Base-by-base conservation (phyloP, 2,113 vertebrate genomes). In the Nycticebus coucang region DNA sequence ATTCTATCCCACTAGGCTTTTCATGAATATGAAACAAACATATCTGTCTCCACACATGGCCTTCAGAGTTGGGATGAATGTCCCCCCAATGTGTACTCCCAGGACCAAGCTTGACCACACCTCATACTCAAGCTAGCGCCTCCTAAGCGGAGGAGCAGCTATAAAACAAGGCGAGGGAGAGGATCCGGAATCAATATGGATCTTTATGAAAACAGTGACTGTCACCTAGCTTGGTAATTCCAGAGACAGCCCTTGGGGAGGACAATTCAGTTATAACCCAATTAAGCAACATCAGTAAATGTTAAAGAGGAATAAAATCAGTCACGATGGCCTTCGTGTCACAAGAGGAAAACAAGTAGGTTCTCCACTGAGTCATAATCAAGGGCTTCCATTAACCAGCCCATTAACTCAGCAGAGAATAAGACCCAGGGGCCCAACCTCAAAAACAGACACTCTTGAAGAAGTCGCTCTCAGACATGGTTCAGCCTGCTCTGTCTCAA, bases 261-360 rank as follows among this genome's bases (percentile, higher is more conserved):
- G 37, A 95, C 82, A 87, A 64, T 94, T 64, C 18, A 89, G 4
- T 93, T 94, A 84, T 94, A 96, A 96, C n/a, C 60, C 62, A 92
- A 83, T 93, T 81, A 96, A 64, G 30, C 50, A 55, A 45, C 75
- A 91, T 66, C 93, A 93, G 75, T 74, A 96, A 97, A 95, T 78
- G 87, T 60, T 87, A 93, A 91, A 66, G 53, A 94, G 79, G n/a
- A 91, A 96, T 35, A 95, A 95, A 95, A 72, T 82, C 79, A 96
- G 80, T 83, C 55, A 78, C 59, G 15, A 91, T 95, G 45, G 21
- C 79, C 96, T 96, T 95, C 93, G 59, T 85, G 64, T 91, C 80
- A 53, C 37, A 53, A 96, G 77, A 94, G 55, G 59, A 94, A 89
- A 96, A 95, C 77, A 89, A 96, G 89, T 91, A 59, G 66, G 9